Evolutionary conservation across 2,113 vertebrate species (phyloP).

Genomic region (Microtus pennsylvanicus): DNA sequence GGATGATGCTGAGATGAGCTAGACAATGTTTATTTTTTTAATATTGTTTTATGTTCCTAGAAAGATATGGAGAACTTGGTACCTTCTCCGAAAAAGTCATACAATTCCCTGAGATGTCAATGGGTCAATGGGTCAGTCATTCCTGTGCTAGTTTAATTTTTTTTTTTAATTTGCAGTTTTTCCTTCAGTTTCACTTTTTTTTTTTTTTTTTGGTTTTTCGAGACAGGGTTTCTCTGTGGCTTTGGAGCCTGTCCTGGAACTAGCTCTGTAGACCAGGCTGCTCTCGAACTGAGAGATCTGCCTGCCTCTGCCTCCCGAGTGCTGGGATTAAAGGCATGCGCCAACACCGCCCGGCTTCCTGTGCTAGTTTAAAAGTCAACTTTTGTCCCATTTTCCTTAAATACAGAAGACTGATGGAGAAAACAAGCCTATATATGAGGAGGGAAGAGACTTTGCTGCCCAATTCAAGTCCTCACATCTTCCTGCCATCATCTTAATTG

Average conservation of each 20-base stretch:
- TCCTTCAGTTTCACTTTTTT: too few species aligned
- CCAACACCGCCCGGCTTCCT: not conserved
- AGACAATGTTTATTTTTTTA: not conserved
- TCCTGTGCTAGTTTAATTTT: not conserved
- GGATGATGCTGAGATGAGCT: not conserved
- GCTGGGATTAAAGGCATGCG: too few species aligned
- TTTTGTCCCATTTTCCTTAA: not conserved
- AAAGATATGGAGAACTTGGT: not conserved
- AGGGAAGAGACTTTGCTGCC: fast-evolving
- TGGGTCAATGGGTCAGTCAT: not conserved
- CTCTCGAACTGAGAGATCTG: too few species aligned
- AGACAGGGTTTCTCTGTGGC: too few species aligned
- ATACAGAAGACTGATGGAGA: not conserved
- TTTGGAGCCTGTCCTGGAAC: too few species aligned
- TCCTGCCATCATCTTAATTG: fast-evolving
- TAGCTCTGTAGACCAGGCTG: too few species aligned
- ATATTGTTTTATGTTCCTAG: not conserved
- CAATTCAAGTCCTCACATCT: not conserved
- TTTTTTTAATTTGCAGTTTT: too few species aligned
- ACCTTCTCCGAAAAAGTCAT: not conserved
- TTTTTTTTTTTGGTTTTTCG: too few species aligned
- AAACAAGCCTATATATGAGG: not conserved
- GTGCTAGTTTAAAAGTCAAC: not conserved
- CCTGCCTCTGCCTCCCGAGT: too few species aligned
- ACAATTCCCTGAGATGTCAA: not conserved